A percentile compares a stretch with the other conserved stretches of the same genome.
Evolutionary conservation across 23 tunicate genomes (phyloP).

Genomic region (Ciona savignyi): DNA sequence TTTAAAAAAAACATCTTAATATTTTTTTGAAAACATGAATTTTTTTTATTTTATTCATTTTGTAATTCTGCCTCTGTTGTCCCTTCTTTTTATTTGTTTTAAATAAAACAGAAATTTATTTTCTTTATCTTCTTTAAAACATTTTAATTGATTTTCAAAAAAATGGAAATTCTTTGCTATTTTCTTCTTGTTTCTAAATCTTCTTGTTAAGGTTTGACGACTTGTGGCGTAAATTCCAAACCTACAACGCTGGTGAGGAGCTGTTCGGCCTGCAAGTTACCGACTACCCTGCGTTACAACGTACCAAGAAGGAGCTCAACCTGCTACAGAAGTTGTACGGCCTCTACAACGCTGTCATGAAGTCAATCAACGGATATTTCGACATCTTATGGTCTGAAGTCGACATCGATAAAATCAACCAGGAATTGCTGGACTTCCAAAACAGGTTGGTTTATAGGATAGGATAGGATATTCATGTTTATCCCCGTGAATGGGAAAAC

Average conservation of each 20-base stretch:
- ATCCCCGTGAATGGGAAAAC: constrained; percentile 94
- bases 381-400: constrained; percentile 96
- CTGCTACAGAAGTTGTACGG: constrained; percentile 98
- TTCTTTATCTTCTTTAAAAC: no score
- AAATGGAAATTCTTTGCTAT: no score
- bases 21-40: no score
- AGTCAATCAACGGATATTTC: constrained; percentile 94
- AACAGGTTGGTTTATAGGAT: constrained; percentile 88
- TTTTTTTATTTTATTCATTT: no score
- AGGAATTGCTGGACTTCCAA: constrained; percentile 94
- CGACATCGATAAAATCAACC: constrained; percentile 96
- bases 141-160: no score
- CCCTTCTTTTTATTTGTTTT: no score
- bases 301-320: constrained; percentile 83
- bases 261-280: constrained; percentile 92
- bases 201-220: constrained; percentile 90
- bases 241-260: constrained; percentile 98
- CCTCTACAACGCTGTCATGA: constrained; percentile 92
- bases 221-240: constrained; percentile 91
- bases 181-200: no score
- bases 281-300: constrained; percentile 85
- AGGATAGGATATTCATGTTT: constrained; percentile 84
- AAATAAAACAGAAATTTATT: no score
- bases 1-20: no score
- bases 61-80: no score